Base-by-base conservation (phyloP, 2,888 invertebrate genomes). In the Cistogaster globosa region DNA sequence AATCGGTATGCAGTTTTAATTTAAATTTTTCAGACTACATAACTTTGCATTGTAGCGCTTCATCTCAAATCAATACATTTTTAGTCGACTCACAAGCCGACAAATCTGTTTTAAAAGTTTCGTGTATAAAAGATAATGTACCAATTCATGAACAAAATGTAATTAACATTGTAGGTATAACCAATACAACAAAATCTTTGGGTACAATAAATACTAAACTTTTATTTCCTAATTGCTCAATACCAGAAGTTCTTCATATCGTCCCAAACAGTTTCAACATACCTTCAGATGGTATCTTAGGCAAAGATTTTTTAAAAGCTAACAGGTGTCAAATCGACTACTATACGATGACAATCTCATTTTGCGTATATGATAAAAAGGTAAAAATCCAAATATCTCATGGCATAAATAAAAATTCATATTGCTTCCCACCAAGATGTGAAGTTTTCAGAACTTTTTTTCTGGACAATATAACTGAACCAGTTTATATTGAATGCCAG, bases 61-160 rank as follows among this genome's bases (percentile, higher is more conserved):
- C 74, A 20, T 18, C 20, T 18, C 32, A 11, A 26, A n/a, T 2
- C 2, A 58, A 58, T 18, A 18, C 57, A n/a, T 69, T 69, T 45
- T 63, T 75, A 42, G 57, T 65, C 0, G 75, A 75, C n/a, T 55
- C 75, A 1, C 65, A 75, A 20, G 60, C 65, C 14, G 76, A 76
- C 42, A 53, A 57, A 42, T 76, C 76, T 9, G 18, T 75, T 20
- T 20, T 77, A 12, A 71, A 71, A 53, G n/a, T 60, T 26, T 78
- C 78, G 12, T 58, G 69, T 38, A 14, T 78, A 26, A 62, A 45
- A 16, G 20, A 62, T 42, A n/a, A 42, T 38, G 14, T 38, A 53
- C 6, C 14, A 65, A 57, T 72, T 18, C 42, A 79, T 22, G 22
- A 18, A 36, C 38, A 42, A 14, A n/a, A 79, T 14, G 62, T 12